Evolutionary conservation across 2,888 invertebrate genomes (phyloP).

Genomic region (Rhorus exstirpatorius): DNA sequence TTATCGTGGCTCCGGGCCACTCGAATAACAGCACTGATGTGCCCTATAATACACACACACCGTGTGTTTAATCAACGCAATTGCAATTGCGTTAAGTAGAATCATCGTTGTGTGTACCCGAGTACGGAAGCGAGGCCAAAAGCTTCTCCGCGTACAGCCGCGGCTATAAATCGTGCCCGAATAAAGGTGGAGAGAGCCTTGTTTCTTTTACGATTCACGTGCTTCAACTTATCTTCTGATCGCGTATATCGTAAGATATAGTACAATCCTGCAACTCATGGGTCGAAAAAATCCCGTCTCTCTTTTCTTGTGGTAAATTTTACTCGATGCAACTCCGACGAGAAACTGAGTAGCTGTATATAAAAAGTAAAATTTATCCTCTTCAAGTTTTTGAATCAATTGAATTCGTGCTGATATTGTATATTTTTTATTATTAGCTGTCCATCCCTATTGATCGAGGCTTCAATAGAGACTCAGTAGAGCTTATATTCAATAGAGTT

Average conservation of each 20-base stretch:
- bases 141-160: too few relatives aligned
- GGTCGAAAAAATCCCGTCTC: too few relatives aligned
- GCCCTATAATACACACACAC: slow-evolving; percentile 31
- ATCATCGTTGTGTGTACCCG: slow-evolving; percentile 25
- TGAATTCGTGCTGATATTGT: too few relatives aligned
- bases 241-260: not conserved
- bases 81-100: slow-evolving; percentile 70
- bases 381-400: too few relatives aligned
- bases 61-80: slow-evolving; percentile 54
- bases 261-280: not conserved
- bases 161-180: slow-evolving; percentile 61
- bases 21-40: slow-evolving; percentile 41
- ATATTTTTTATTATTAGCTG: too few relatives aligned
- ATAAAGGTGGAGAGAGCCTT: slow-evolving; percentile 12
- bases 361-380: not conserved
- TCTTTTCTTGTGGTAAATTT: not conserved
- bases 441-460: too few relatives aligned
- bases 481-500: too few relatives aligned
- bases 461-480: too few relatives aligned
- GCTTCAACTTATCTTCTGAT: not conserved
- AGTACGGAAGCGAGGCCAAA: slow-evolving; percentile 22
- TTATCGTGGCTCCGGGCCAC: slow-evolving; percentile 37
- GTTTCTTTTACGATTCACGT: slow-evolving; percentile 53
- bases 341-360: not conserved
- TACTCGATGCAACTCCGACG: not conserved